These are phyloP conservation scores for Hoplostethus mediterraneus DNA, from an alignment of 2,797 vertebrate genomes.

Conservation along the genomic window DNA sequence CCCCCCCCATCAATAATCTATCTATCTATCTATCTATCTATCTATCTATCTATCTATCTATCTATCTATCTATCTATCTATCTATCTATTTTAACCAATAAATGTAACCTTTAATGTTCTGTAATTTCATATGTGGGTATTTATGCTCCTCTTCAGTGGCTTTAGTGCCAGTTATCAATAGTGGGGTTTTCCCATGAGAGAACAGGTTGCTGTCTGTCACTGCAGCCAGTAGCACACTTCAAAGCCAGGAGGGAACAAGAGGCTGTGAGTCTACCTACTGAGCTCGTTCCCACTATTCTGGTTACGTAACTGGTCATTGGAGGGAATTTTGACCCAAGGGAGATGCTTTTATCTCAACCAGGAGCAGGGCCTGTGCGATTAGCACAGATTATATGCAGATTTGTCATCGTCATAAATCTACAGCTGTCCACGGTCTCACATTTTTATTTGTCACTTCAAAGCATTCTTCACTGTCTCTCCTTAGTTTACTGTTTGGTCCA, in stretches of 20 bases:
- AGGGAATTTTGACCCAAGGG: constrained; percentile 57
- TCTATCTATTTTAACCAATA: background rate
- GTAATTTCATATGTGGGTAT: constrained; percentile 1
- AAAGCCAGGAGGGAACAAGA: constrained; percentile 42
- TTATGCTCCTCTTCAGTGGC: background rate
- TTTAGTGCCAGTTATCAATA: constrained; percentile 26
- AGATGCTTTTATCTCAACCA: constrained; percentile 77
- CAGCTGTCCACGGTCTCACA: constrained; percentile 82
- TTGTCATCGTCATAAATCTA: constrained; percentile 87
- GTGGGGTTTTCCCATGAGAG: constrained; percentile 5
- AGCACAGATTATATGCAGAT: constrained; percentile 85
- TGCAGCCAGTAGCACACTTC: constrained; percentile 18
- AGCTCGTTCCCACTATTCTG: constrained; percentile 62
- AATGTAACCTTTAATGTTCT: background rate
- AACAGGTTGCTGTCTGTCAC: background rate
- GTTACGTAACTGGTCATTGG: constrained; percentile 53
- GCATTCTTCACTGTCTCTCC: constrained; percentile 78
- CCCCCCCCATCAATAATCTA: too few relatives aligned
- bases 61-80: too few relatives aligned
- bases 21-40: too few relatives aligned
- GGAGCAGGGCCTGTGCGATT: constrained; percentile 77
- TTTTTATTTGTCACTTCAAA: constrained; percentile 89
- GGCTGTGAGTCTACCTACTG: constrained; percentile 21
- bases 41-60: background rate
- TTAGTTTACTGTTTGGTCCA: constrained; percentile 67